Evolutionary conservation across 2,113 vertebrate genomes (phyloP).

Genomic region (Atrichornis clamosus): DNA sequence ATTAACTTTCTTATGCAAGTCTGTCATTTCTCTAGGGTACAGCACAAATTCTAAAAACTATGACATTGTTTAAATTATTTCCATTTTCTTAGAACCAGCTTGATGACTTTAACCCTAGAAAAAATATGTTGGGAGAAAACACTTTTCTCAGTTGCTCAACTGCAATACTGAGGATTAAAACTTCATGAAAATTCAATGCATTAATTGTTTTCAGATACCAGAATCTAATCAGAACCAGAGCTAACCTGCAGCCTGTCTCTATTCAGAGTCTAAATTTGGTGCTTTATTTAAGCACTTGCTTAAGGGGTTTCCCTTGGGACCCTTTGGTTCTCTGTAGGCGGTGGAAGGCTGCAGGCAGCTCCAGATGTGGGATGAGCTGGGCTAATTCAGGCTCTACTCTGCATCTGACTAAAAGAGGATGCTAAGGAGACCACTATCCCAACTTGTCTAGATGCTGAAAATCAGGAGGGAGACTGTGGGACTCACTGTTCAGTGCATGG

Average conservation of each 20-base stretch:
- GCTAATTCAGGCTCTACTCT: not conserved
- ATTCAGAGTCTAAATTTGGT: not conserved
- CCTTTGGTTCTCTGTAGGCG: not conserved
- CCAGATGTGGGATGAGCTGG: not conserved
- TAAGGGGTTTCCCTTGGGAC: not conserved
- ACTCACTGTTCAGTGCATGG: not conserved
- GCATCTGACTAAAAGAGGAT: not conserved
- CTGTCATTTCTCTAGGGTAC: not conserved
- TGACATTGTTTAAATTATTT: not conserved
- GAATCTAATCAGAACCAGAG: not conserved
- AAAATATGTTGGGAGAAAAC: not conserved
- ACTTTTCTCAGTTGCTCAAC: not conserved
- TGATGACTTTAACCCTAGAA: not conserved
- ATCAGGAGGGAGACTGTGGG: not conserved
- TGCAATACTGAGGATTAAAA: not conserved
- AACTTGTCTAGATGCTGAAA: not conserved
- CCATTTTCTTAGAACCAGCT: not conserved
- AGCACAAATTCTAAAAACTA: not conserved
- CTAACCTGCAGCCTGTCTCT: not conserved
- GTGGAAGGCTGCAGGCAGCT: fast-evolving
- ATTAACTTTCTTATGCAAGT: not conserved
- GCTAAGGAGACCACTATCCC: not conserved
- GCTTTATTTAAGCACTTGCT: not conserved
- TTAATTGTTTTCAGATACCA: not conserved
- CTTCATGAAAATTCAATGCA: not conserved